Percentiles rank a stretch among this genome's conserved stretches.
Evolutionary conservation across 92 coral and sea anemone genomes (phyloP).

Genomic region (Metridium senile): DNA sequence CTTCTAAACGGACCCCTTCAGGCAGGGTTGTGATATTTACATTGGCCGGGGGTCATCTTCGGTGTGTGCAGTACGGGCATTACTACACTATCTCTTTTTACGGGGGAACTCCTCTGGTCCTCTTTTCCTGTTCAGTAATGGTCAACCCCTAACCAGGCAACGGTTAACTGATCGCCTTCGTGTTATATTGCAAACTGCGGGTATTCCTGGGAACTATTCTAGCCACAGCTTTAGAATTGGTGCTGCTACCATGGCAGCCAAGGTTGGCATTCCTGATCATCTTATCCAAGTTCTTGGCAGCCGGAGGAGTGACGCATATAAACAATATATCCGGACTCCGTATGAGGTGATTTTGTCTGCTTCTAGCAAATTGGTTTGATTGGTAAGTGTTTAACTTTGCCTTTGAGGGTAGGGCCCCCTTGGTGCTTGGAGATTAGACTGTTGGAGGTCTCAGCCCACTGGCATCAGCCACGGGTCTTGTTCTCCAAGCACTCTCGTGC

Average conservation of each 20-base stretch:
- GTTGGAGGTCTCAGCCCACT: neutral
- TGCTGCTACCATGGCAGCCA: constrained; percentile 29
- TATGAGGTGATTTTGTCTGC: neutral
- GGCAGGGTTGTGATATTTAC: constrained; percentile 13
- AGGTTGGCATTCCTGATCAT: constrained; percentile 47
- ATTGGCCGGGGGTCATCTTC: constrained; percentile 21
- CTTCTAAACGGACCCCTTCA: constrained; percentile 33
- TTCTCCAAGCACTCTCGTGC: neutral
- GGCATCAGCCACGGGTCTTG: neutral
- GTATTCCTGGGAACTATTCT: constrained; percentile 21
- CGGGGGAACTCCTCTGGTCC: constrained; percentile 13
- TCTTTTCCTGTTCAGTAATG: constrained; percentile 26
- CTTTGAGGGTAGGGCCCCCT: neutral
- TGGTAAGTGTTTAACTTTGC: neutral
- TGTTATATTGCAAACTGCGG: constrained; percentile 22
- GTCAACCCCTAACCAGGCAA: too few species aligned
- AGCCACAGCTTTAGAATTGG: constrained; percentile 40
- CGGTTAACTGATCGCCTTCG: too few species aligned
- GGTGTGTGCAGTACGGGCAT: constrained; percentile 27
- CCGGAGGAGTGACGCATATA: constrained; percentile 50
- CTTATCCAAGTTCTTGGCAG: constrained; percentile 39
- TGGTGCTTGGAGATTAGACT: neutral
- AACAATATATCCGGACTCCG: constrained; percentile 34
- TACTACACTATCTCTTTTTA: constrained; percentile 6
- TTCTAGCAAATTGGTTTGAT: neutral